A percentile compares a stretch with the other conserved stretches of the same genome.
Evolutionary conservation across 2,797 vertebrate genomes (phyloP).

Genomic region (Sarcoramphus papa): DNA sequence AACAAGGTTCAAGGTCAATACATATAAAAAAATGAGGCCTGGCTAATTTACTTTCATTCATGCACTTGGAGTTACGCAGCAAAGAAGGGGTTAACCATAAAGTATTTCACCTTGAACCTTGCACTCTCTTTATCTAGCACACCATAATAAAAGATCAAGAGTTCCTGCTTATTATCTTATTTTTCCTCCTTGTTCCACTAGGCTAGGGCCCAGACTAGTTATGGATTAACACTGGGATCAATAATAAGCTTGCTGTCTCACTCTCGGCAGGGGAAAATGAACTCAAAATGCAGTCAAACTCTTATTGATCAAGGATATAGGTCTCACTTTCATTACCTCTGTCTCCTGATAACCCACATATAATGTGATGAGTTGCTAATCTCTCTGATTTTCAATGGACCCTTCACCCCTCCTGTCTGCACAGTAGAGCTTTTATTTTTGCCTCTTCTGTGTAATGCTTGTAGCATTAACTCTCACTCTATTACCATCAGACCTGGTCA

Average conservation of each 20-base stretch:
- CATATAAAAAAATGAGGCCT: background rate
- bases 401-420: constrained; percentile 77
- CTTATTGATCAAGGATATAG: constrained; percentile 92
- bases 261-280: constrained; percentile 93
- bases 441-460: constrained; percentile 64
- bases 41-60: constrained; percentile 6
- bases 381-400: constrained; percentile 92
- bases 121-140: constrained; percentile 80
- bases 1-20: constrained; percentile 44
- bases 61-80: constrained; percentile 48
- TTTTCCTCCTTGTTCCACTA: constrained; percentile 82
- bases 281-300: constrained; percentile 98
- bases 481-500: constrained; percentile 69
- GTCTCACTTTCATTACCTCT: constrained; percentile 91
- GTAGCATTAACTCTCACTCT: constrained; percentile 65
- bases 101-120: constrained; percentile 74
- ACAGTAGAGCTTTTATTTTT: constrained; percentile 68
- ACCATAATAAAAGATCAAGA: constrained; percentile 88
- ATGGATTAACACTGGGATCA: constrained; percentile 97
- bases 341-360: constrained; percentile 93
- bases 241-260: constrained; percentile 91
- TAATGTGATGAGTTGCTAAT: constrained; percentile 96
- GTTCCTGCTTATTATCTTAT: constrained; percentile 87
- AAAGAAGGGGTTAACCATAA: constrained; percentile 73
- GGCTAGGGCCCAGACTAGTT: constrained; percentile 90